Evolutionary conservation across 2,113 vertebrate genomes (phyloP), one percentile per base, ranked within the genome.

Genomic region (Burhinus bistriatus): DNA sequence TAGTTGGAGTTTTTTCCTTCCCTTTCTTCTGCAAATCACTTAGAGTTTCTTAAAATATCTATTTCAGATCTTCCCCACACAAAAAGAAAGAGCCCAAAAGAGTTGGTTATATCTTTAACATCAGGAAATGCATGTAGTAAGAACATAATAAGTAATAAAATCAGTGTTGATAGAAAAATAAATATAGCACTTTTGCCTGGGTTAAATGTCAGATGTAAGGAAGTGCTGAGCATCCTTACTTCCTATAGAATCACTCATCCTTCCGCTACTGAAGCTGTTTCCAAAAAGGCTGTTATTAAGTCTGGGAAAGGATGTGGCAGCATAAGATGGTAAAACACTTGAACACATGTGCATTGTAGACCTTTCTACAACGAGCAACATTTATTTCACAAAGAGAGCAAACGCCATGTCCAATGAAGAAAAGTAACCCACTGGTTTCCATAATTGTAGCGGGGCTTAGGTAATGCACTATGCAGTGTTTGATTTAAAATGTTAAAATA

Each of bases 401-500:
- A 96, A 98, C 12, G 16, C 93, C 87, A 32, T 34, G 57, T 92
- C 65, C 3, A 1, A 69, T 23, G 81, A 97, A 93, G 93, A 96
- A 93, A 96, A 76, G 4, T 1, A 91, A 89, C 85, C 52, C 95
- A 65, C 3, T 13, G 40, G 76, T 94, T 92, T 93, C 89, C 66
- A 64, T 95, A 96, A 94, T 40, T 94, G 95, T 91, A 93, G 83
- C 10, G 12, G 82, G 87, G 61, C 90, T 98, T 98, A 97, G 97
- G 97, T 98, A 98, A 98, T 97, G 95, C 77, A 69, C 88, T 97
- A 26, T 59, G 82, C 64, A 44, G 77, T 89, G 90, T 97, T 98
- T 98, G 98, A 98, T 98, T 98, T 98, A 97, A 97, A 98, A 98
- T 59, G 85, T 98, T 98, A 97, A 98, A 98, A 98, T 98, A 98